A percentile compares a stretch with the other conserved stretches of the same genome.
These are phyloP conservation scores for Chrysaora quinquecirrha DNA, from an alignment of 30 jellyfish, hydroid and myxozoan species.

Conservation along the genomic window DNA sequence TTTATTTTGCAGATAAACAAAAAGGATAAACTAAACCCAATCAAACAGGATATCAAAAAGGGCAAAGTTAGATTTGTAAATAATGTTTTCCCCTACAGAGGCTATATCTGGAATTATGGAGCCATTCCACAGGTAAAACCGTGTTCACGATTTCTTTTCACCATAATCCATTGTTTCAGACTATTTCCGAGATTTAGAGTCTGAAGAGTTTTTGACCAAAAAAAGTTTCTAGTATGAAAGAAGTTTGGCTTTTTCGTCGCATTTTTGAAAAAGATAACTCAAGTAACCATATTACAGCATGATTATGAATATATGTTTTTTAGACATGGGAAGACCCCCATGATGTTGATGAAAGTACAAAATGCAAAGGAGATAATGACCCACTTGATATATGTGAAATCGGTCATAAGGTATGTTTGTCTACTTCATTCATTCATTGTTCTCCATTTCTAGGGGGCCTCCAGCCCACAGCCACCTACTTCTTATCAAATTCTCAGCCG, in stretches of 20 bases:
- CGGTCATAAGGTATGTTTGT: constrained; percentile 91
- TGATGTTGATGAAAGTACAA: constrained; percentile 78
- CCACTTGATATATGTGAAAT: constrained; percentile 96
- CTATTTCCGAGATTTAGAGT: no score
- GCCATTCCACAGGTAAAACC: constrained; percentile 99
- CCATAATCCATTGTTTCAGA: no score
- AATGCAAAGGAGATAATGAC: constrained; percentile 93
- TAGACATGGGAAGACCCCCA: constrained; percentile 99
- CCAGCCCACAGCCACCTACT: no score
- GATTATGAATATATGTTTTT: not conserved
- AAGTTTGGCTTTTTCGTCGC: no score
- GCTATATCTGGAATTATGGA: constrained; percentile 97
- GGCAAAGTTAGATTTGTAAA: constrained; percentile 92
- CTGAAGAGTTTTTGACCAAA: no score
- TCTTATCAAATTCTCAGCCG: no score
- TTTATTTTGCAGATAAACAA: constrained; percentile 71
- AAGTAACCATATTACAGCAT: not conserved
- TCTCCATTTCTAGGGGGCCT: no score
- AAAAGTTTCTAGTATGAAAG: no score
- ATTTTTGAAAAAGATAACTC: not conserved
- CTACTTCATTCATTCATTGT: no score
- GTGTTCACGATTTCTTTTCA: no score
- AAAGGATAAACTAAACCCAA: constrained; percentile 85
- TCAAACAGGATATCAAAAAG: constrained; percentile 93
- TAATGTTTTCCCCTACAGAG: constrained; percentile 92